These are phyloP conservation scores for Choreutis nemorana DNA, from an alignment of 2,888 invertebrate species.

Conservation along the genomic window DNA sequence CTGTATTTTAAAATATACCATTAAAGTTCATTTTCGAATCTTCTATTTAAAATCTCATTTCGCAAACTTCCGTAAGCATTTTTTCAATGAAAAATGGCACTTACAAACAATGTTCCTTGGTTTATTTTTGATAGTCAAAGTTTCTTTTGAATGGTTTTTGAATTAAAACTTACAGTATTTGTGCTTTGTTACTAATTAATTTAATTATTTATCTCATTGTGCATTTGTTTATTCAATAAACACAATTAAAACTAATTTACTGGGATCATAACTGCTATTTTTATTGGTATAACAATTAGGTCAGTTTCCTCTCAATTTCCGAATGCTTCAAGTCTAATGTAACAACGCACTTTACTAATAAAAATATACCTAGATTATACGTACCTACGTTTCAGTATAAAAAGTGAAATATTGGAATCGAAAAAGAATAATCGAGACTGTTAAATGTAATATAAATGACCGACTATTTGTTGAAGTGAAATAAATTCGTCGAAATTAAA, in stretches of 20 bases:
- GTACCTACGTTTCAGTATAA: too few relatives aligned
- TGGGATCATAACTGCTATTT: too few relatives aligned
- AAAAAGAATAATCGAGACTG: constrained; percentile 28
- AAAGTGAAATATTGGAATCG: too few relatives aligned
- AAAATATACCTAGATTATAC: constrained; percentile 2
- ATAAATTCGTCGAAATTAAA: constrained; percentile 49
- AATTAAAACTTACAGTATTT: constrained; percentile 61
- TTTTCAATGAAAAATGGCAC: constrained; percentile 45
- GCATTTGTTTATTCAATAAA: constrained; percentile 45
- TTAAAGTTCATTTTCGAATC: constrained; percentile 33
- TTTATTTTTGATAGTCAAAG: constrained; percentile 37
- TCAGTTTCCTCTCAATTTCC: too few relatives aligned
- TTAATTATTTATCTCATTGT: constrained; percentile 57
- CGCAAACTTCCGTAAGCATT: constrained; percentile 51
- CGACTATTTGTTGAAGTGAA: constrained; percentile 41
- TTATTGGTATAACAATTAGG: too few relatives aligned
- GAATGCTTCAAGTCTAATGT: too few relatives aligned
- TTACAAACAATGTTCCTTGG: constrained; percentile 35
- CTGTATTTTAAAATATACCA: constrained; percentile 20
- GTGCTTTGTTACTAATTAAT: constrained; percentile 56
- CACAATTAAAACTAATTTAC: too few relatives aligned
- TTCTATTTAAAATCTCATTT: constrained; percentile 38
- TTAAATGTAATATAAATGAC: constrained; percentile 41
- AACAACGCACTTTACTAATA: too few relatives aligned
- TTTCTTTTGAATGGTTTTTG: constrained; percentile 47